Conservation (phyloP, 30 jellyfish, hydroid and myxozoan species). For the Rhopilema esculentum region DNA sequence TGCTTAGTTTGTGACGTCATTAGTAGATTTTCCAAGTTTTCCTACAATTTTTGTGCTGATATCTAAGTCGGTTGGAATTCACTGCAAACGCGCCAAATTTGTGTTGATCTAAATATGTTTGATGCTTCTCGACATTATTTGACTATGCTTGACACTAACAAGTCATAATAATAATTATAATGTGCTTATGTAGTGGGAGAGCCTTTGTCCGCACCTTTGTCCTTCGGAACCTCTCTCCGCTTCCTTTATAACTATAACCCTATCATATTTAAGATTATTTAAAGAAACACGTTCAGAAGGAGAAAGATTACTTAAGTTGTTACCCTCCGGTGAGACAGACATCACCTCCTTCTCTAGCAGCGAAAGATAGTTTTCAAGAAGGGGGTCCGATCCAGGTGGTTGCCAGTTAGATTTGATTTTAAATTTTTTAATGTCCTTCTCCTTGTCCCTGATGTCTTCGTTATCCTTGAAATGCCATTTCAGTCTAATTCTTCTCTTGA, state of each 20-base stretch:
- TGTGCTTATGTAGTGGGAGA: too few relatives aligned
- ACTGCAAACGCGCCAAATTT: too few relatives aligned
- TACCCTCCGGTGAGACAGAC: slow-evolving; percentile 51
- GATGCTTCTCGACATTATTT: too few relatives aligned
- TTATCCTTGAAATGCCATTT: not conserved
- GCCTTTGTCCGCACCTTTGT: too few relatives aligned
- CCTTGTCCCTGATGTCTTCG: not conserved
- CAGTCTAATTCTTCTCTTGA: not conserved
- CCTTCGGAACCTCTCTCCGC: slow-evolving; percentile 61
- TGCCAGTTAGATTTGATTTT: slow-evolving; percentile 1
- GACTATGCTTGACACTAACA: too few relatives aligned
- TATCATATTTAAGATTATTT: slow-evolving; percentile 17
- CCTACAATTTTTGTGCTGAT: too few relatives aligned
- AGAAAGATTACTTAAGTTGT: slow-evolving; percentile 12
- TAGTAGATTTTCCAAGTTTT: too few relatives aligned
- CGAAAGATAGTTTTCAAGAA: slow-evolving; percentile 7
- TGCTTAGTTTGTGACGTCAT: too few relatives aligned
- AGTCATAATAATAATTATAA: too few relatives aligned
- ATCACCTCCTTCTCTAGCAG: slow-evolving; percentile 23
- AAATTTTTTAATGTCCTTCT: not conserved
- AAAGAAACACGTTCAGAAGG: slow-evolving; percentile 31
- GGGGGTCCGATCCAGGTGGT: slow-evolving; percentile 12
- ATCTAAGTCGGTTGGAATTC: too few relatives aligned
- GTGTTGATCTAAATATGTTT: too few relatives aligned
- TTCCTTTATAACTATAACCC: slow-evolving; percentile 24